Evolutionary conservation across 1,140 invertebrate species (phyloP).

Genomic region (Dendrolimus punctatus): DNA sequence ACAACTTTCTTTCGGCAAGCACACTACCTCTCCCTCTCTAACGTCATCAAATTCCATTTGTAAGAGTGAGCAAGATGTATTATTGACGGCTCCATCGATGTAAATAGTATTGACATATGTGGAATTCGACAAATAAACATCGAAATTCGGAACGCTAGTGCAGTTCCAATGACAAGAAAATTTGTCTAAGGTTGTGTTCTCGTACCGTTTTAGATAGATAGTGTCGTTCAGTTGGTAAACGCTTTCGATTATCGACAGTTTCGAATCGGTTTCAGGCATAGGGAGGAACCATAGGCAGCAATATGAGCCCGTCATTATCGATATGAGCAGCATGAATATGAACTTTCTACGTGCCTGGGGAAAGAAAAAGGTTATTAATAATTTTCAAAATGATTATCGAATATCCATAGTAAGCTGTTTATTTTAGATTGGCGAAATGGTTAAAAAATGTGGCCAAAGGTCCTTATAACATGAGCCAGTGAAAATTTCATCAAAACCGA

Average conservation of each 20-base stretch:
- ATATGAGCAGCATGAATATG: conserved; percentile 78
- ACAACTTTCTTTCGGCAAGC: conserved; percentile 35
- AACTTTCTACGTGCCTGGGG: conserved; percentile 76
- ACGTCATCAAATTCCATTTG: conserved; percentile 38
- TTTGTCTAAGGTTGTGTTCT: conserved; percentile 30
- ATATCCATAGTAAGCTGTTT: conserved; percentile 2
- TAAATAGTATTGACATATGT: conserved; percentile 43
- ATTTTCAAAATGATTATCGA: background rate
- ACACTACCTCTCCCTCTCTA: conserved; percentile 35
- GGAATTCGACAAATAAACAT: conserved; percentile 41
- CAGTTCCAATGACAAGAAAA: conserved; percentile 56
- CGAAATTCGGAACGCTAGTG: conserved; percentile 25
- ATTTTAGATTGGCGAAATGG: background rate
- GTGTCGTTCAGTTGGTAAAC: conserved; percentile 52
- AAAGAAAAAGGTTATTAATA: conserved; percentile 9
- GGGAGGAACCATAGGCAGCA: conserved; percentile 79
- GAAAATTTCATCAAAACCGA: no score
- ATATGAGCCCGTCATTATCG: conserved; percentile 75
- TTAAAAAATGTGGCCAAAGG: no score
- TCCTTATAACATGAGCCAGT: no score
- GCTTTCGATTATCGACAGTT: conserved; percentile 25
- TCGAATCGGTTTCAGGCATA: conserved; percentile 32
- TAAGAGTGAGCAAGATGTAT: conserved; percentile 44
- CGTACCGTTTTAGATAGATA: conserved; percentile 32
- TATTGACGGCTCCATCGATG: conserved; percentile 27